phyloP scores from a whole-genome alignment of 2,113 vertebrate genomes.

The Pycnonotus jocosus region DNA sequence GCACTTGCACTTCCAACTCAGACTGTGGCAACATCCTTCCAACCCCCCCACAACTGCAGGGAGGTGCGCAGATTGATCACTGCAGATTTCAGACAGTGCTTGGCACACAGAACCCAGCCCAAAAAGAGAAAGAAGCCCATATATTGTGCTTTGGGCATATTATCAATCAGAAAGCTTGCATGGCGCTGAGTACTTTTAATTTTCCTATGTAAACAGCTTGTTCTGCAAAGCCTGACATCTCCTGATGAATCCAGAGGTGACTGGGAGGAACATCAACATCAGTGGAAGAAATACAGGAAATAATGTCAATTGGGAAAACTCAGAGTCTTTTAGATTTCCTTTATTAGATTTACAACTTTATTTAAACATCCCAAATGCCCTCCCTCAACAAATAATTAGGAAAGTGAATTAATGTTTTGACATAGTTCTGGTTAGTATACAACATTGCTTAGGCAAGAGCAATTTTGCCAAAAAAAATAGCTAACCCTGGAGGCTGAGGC shows the following conservation, averaged over 20 bases:
- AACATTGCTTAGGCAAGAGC: not conserved
- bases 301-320: not conserved
- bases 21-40: not conserved
- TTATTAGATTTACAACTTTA: not conserved
- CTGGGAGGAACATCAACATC: not conserved
- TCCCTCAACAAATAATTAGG: not conserved
- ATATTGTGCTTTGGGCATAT: not conserved
- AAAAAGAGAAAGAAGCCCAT: not conserved
- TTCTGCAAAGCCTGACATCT: not conserved
- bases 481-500: not conserved
- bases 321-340: not conserved
- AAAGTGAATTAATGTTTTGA: not conserved
- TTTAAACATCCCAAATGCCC: not conserved
- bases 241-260: not conserved
- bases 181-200: not conserved
- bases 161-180: not conserved
- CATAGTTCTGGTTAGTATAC: not conserved
- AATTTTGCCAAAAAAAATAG: not conserved
- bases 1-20: not conserved
- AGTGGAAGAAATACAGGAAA: not conserved
- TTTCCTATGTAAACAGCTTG: not conserved
- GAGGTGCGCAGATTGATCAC: not conserved
- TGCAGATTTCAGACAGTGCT: not conserved
- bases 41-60: not conserved
- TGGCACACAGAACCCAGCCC: not conserved